These are phyloP conservation scores for Dynastes hyllus DNA, from an alignment of 2,888 invertebrate genomes.

Conservation along the genomic window DNA sequence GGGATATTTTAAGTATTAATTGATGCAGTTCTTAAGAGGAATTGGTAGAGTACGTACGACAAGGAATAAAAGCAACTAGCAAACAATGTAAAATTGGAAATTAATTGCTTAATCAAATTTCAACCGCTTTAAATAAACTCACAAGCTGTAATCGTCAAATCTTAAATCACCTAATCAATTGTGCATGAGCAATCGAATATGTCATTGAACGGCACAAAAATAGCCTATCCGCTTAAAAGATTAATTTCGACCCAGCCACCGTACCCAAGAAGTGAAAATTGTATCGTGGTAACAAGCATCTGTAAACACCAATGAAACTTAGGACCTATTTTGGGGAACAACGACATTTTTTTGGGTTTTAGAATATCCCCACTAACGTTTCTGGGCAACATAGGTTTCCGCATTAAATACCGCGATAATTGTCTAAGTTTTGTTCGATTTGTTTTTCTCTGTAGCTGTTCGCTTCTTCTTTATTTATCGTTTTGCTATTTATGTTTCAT, in stretches of 20 bases:
- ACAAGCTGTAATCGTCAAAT: background rate
- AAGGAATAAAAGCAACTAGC: background rate
- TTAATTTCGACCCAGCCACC: background rate
- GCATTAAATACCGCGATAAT: conserved; percentile 20
- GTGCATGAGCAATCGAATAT: conserved; percentile 3
- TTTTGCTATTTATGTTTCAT: no score
- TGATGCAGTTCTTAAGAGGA: no score
- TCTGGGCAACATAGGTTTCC: background rate
- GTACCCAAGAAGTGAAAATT: background rate
- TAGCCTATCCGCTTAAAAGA: background rate
- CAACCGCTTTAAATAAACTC: background rate
- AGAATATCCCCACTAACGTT: conserved; percentile 8
- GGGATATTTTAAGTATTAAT: no score
- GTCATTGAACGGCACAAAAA: background rate
- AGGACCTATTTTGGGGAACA: no score
- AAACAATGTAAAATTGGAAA: background rate
- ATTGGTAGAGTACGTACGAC: no score
- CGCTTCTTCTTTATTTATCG: background rate
- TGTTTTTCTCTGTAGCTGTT: background rate
- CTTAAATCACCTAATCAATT: conserved; percentile 18
- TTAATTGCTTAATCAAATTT: conserved; percentile 1
- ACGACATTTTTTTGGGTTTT: conserved; percentile 27
- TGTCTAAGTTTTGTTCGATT: background rate
- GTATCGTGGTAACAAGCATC: conserved; percentile 3
- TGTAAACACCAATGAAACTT: background rate